Evolutionary conservation across 2,888 invertebrate genomes (phyloP).

Genomic region (Tipula helvola): DNA sequence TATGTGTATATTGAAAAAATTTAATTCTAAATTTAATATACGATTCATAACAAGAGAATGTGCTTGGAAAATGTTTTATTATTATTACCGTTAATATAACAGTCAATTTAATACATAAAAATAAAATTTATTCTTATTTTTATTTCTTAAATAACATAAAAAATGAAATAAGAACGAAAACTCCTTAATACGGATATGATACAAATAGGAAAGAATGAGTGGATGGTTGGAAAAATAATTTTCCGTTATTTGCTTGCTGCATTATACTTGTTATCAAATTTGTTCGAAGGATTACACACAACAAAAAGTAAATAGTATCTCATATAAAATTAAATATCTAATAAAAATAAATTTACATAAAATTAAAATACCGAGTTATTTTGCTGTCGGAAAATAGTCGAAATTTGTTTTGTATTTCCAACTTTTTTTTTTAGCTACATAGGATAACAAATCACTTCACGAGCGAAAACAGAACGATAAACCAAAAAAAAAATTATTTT

Average conservation of each 20-base stretch:
- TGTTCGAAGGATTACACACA: conserved; percentile 4
- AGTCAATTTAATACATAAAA: background rate
- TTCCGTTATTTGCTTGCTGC: background rate
- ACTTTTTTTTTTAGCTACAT: background rate
- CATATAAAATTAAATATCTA: background rate
- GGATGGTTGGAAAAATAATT: background rate
- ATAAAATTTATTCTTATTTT: background rate
- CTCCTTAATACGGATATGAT: background rate
- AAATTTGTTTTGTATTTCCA: background rate
- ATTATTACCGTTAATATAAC: conserved; percentile 1
- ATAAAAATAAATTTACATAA: conserved; percentile 4
- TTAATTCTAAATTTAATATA: background rate
- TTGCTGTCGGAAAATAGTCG: background rate
- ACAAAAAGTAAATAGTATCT: background rate
- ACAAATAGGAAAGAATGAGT: background rate
- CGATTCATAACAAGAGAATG: background rate
- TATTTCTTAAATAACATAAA: background rate
- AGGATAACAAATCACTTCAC: background rate
- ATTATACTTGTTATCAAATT: background rate
- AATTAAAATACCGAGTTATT: background rate
- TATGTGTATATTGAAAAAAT: background rate
- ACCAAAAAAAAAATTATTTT: background rate
- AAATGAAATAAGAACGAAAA: background rate
- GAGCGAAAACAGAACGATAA: background rate
- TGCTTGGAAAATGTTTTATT: background rate